Evolutionary conservation across 2,113 vertebrate genomes (phyloP).

Genomic region (Phalacrocorax carbo): DNA sequence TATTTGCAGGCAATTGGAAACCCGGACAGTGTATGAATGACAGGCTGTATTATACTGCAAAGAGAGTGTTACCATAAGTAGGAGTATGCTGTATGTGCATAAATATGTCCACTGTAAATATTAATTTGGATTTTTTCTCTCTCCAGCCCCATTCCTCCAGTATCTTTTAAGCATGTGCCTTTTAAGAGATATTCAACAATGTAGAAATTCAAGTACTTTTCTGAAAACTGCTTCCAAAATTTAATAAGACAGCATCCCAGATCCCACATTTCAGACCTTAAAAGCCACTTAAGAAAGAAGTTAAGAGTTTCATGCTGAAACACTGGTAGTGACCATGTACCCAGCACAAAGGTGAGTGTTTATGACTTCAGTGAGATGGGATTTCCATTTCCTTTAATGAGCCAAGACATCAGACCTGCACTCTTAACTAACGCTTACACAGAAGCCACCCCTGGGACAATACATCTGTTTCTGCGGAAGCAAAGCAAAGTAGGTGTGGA

Average conservation of each 20-base stretch:
- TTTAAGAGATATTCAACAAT: neutral
- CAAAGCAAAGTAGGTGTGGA: neutral
- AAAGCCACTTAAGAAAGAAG: neutral
- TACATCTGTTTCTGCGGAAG: neutral
- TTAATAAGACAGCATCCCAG: neutral
- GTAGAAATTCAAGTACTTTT: neutral
- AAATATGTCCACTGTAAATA: neutral
- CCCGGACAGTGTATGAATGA: neutral
- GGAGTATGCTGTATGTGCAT: neutral
- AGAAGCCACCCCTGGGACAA: constrained; percentile 5
- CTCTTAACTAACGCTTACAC: neutral
- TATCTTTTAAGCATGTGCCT: neutral
- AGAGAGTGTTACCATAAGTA: neutral
- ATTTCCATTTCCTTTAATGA: constrained; percentile 61
- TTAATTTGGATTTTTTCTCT: neutral
- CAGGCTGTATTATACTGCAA: neutral
- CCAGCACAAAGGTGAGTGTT: constrained; percentile 29
- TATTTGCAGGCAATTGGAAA: neutral
- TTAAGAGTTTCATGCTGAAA: neutral
- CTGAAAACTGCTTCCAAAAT: neutral
- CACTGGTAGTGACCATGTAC: neutral
- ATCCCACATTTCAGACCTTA: neutral
- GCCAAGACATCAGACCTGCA: neutral
- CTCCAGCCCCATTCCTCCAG: neutral
- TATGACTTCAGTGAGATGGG: constrained; percentile 40